Percentiles rank a stretch among this genome's conserved stretches.
These are phyloP conservation scores for Cynopterus sphinx DNA, from an alignment of 2,797 vertebrate species.

Conservation along the genomic window DNA sequence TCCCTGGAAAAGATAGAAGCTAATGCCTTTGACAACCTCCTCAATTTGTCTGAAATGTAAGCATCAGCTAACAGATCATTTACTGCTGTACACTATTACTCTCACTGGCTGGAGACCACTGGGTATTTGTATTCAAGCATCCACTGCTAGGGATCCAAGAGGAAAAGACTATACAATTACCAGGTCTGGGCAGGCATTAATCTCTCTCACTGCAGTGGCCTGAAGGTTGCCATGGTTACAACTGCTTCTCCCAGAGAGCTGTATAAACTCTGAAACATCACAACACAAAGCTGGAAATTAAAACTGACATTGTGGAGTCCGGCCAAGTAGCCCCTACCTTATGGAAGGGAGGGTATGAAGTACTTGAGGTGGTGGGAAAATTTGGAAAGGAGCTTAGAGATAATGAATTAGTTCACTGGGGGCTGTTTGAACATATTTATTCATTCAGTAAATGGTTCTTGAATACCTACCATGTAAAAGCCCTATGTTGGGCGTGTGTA, in stretches of 20 bases:
- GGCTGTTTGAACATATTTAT: neutral
- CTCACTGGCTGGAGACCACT: conserved; percentile 59
- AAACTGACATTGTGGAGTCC: conserved; percentile 71
- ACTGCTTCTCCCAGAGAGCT: conserved; percentile 70
- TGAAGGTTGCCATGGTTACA: conserved; percentile 73
- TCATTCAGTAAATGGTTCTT: conserved; percentile 25
- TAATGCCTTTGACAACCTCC: conserved; percentile 90
- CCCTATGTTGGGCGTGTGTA: neutral
- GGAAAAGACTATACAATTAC: conserved; percentile 71
- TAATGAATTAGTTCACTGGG: neutral
- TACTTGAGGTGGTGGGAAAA: neutral
- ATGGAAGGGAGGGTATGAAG: neutral
- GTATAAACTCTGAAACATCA: conserved; percentile 68
- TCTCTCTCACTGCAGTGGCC: conserved; percentile 68
- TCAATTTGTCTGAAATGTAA: conserved; percentile 92
- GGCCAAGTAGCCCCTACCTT: conserved; percentile 61
- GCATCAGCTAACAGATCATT: conserved; percentile 76
- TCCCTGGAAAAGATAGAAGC: conserved; percentile 90
- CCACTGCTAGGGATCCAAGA: conserved; percentile 59
- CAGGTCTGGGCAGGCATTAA: conserved; percentile 73
- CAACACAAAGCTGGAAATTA: conserved; percentile 76
- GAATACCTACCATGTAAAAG: neutral
- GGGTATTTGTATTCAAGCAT: conserved; percentile 68
- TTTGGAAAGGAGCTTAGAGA: neutral
- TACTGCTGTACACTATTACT: conserved; percentile 39